phyloP scores from a whole-genome alignment of 2,888 invertebrate genomes.

The Petrophora chlorosata region DNA sequence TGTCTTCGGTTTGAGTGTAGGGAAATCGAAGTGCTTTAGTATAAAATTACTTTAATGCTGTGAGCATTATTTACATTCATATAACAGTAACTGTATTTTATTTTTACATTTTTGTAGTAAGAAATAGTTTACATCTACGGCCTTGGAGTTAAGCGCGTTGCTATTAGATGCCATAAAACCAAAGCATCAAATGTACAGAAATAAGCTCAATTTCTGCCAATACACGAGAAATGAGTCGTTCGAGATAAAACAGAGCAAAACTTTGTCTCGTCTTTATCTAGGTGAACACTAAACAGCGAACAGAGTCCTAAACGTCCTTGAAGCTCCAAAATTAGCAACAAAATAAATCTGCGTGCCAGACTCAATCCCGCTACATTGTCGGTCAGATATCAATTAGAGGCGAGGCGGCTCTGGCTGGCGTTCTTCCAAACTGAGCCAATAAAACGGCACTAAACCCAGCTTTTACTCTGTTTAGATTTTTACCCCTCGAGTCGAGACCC shows the following conservation, averaged over 20 bases:
- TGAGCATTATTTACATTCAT: not conserved
- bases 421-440: slow-evolving; percentile 70
- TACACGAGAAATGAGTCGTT: not conserved
- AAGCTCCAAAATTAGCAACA: slow-evolving; percentile 15
- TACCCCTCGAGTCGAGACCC: slow-evolving; percentile 45
- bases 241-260: not conserved
- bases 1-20: slow-evolving; percentile 27
- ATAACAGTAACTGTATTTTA: too few species aligned
- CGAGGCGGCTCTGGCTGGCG: slow-evolving; percentile 63
- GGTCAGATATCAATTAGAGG: slow-evolving; percentile 78
- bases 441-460: slow-evolving; percentile 72
- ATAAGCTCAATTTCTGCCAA: not conserved
- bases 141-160: too few species aligned
- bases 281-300: not conserved
- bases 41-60: too few species aligned
- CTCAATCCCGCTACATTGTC: slow-evolving; percentile 55
- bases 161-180: too few species aligned
- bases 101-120: too few species aligned
- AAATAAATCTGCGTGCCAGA: slow-evolving; percentile 47
- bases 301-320: slow-evolving; percentile 17
- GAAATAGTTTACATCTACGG: too few species aligned
- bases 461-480: slow-evolving; percentile 77
- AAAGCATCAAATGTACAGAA: too few species aligned
- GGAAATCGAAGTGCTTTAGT: slow-evolving; percentile 30
- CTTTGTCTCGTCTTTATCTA: not conserved